Conservation (phyloP, 2,888 invertebrate genomes). For the Dryobota labecula region DNA sequence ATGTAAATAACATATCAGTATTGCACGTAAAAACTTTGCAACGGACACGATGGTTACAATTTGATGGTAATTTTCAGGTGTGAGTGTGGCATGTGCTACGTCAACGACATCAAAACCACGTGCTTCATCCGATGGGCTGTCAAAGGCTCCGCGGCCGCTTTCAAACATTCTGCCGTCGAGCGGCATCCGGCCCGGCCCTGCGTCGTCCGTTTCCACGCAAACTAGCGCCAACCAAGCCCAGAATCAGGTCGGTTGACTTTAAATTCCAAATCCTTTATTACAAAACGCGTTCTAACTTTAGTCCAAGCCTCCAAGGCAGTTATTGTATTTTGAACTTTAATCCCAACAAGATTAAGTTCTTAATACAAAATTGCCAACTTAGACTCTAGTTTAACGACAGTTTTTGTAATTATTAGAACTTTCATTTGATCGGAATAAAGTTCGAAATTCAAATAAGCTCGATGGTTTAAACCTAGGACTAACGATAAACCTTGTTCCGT, state of each 20-base stretch:
- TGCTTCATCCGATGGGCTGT: conserved; percentile 80
- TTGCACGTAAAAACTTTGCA: not conserved
- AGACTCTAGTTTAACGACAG: no score
- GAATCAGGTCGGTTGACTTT: conserved; percentile 80
- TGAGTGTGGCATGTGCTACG: conserved; percentile 83
- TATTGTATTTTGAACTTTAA: no score
- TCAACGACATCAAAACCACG: conserved; percentile 81
- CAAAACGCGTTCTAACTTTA: no score
- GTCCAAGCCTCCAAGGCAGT: no score
- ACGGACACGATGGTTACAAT: conserved; percentile 5
- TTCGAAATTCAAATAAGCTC: no score
- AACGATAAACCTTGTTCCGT: no score
- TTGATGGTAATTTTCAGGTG: conserved; percentile 69
- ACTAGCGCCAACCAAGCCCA: conserved; percentile 91
- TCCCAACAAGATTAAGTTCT: no score
- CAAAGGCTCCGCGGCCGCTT: conserved; percentile 86
- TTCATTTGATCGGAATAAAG: no score
- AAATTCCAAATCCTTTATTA: no score
- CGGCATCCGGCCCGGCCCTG: conserved; percentile 93
- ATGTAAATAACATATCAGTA: not conserved
- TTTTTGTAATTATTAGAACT: no score
- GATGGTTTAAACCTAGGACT: no score
- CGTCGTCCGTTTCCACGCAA: conserved; percentile 96
- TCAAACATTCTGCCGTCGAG: conserved; percentile 91
- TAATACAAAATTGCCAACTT: no score